Evolutionary conservation across 2,113 vertebrate species (phyloP), one percentile per base, ranked within the genome.

Genomic region (Galemys pyrenaicus): DNA sequence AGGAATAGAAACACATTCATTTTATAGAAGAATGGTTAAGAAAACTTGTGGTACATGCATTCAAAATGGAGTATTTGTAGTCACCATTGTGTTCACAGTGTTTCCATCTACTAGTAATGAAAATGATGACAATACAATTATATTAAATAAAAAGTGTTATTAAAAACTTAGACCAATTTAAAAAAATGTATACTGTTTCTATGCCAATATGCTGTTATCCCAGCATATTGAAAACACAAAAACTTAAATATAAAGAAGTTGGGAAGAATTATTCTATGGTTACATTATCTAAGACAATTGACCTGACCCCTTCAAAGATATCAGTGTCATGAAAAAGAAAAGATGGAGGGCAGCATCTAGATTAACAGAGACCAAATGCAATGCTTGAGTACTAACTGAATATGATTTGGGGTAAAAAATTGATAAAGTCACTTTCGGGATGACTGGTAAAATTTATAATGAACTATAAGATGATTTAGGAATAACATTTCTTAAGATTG

Each of bases 61-160:
- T 92, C 37, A 89, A n/a, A n/a, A 0, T 88, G 13, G 81, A 60
- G 20, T 89, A 41, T 91, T 49, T 86, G 37, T 78, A 92, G 32
- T 13, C 35, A 67, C 24, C 67, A 26, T 22, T 37, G 22, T 94
- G 9, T 67, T 81, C 56, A 78, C 13, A n/a, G 37, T 70, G 24
- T 60, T 60, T 60, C 26, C 58, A 87, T 67, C 32, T 10, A 91
- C 17, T 81, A 67, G 71, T 39, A 51, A 49, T 39, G 56, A 39
- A 93, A 44, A 67, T 85, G 26, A 56, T 73, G 17, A 82, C 28
- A 51, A 75, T 75, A 58, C 51, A 77, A 44, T 79, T 71, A 62
- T 60, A 85, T 46, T 84, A 49, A 80, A 35, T 81, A 28, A 67
- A 95, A 91, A 95, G n/a, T 67, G 35, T 67, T 84, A 20, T 62